Evolutionary conservation across 2,888 invertebrate species (phyloP).

Genomic region (Oscheius sp.): DNA sequence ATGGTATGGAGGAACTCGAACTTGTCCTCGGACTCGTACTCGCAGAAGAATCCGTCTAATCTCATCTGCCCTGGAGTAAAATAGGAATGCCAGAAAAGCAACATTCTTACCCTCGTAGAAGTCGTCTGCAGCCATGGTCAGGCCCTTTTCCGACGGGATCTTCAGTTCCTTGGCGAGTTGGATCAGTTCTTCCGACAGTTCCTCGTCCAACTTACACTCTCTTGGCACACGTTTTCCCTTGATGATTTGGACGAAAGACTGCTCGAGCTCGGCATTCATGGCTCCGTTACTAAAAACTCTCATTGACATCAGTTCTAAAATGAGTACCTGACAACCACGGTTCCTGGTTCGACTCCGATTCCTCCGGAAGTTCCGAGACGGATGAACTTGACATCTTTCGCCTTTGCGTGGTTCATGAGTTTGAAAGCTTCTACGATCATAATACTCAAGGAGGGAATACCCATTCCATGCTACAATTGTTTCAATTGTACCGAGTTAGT

Average conservation of each 20-base stretch:
- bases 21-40: constrained; percentile 88
- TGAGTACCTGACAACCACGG: constrained; percentile 82
- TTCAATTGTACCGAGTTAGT: background rate
- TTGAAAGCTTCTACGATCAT: constrained; percentile 95
- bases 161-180: constrained; percentile 76
- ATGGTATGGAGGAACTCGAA: constrained; percentile 85
- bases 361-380: constrained; percentile 86
- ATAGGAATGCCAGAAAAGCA: background rate
- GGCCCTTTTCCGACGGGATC: constrained; percentile 84
- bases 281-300: constrained; percentile 82
- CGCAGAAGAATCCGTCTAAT: constrained; percentile 95
- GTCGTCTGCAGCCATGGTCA: constrained; percentile 95
- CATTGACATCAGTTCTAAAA: no score
- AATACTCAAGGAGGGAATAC: constrained; percentile 93
- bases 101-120: constrained; percentile 87
- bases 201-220: constrained; percentile 80
- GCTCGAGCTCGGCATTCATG: constrained; percentile 86
- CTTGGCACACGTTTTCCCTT: constrained; percentile 83
- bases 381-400: constrained; percentile 85
- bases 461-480: constrained; percentile 90
- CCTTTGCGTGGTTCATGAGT: constrained; percentile 91
- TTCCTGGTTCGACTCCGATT: constrained; percentile 78
- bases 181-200: constrained; percentile 84
- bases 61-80: constrained; percentile 86
- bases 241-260: constrained; percentile 77